Percentiles rank a stretch among this genome's conserved stretches.
These are phyloP conservation scores for Tenualosa ilisha DNA, from an alignment of 2,797 vertebrate species.

Conservation along the genomic window DNA sequence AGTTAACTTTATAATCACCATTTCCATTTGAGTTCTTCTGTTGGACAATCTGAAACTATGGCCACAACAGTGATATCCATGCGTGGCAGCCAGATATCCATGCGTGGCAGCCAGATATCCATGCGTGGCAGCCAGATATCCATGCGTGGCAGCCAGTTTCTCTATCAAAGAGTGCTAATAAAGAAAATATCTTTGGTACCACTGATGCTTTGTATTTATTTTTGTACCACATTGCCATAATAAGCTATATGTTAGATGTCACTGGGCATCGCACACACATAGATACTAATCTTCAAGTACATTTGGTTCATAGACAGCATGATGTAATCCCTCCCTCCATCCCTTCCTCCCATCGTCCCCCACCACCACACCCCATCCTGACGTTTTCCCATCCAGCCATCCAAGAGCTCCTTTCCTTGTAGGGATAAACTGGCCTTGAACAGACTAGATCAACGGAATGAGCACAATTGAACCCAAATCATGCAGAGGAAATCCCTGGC, in stretches of 20 bases:
- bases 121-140: too few relatives aligned
- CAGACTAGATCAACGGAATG: constrained; percentile 31
- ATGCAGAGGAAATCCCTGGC: constrained; percentile 43
- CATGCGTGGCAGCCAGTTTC: not conserved
- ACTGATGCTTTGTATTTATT: constrained; percentile 41
- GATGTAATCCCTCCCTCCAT: constrained; percentile 18
- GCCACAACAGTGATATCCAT: not conserved
- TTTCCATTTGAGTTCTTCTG: not conserved
- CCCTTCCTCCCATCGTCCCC: not conserved
- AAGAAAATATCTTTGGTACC: constrained; percentile 2
- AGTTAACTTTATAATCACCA: not conserved
- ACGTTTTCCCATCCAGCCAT: constrained; percentile 41
- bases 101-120: too few relatives aligned
- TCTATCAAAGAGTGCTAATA: constrained; percentile 5
- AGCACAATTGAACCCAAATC: constrained; percentile 39
- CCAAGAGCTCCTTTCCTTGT: constrained; percentile 36
- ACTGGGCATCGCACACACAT: constrained; percentile 9
- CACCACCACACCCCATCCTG: not conserved
- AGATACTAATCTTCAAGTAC: not conserved
- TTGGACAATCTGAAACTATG: not conserved
- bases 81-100: not conserved
- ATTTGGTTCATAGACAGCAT: constrained; percentile 14
- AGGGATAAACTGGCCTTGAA: constrained; percentile 32
- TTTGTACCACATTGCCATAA: constrained; percentile 35
- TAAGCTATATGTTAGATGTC: constrained; percentile 39